These are phyloP conservation scores for Eremobia ochroleuca DNA, from an alignment of 2,888 invertebrate genomes.

Conservation along the genomic window DNA sequence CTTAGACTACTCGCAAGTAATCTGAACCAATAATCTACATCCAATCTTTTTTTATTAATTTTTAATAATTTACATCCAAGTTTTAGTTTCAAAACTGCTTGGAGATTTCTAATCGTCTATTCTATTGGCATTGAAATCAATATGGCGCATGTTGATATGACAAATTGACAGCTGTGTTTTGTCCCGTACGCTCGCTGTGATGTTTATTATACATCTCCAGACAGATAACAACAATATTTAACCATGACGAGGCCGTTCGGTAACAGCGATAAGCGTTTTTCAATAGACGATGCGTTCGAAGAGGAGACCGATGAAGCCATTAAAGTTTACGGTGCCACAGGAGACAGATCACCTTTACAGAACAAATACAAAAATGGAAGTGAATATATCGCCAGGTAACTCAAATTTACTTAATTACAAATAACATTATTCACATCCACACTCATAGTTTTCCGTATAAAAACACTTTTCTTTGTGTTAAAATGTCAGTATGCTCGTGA, in stretches of 20 bases:
- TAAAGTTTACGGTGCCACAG: slow-evolving; percentile 95
- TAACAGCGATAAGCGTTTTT: slow-evolving; percentile 93
- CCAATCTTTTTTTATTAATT: not conserved
- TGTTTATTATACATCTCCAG: slow-evolving; percentile 84
- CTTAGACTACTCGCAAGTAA: not conserved
- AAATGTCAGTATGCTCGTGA: slow-evolving; percentile 78
- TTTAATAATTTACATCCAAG: not conserved
- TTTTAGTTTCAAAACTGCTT: slow-evolving; percentile 39
- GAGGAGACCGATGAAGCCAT: slow-evolving; percentile 96
- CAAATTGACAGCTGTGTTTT: slow-evolving; percentile 90
- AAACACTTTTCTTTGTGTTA: slow-evolving; percentile 71
- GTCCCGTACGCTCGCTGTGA: slow-evolving; percentile 81
- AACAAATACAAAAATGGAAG: slow-evolving; percentile 87
- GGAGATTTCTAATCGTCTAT: slow-evolving; percentile 47
- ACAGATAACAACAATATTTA: slow-evolving; percentile 73
- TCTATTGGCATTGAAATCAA: slow-evolving; percentile 73
- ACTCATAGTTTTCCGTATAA: slow-evolving; percentile 13
- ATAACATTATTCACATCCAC: slow-evolving; percentile 1
- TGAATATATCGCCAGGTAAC: slow-evolving; percentile 85
- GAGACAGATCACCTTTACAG: slow-evolving; percentile 93
- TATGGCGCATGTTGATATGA: slow-evolving; percentile 88
- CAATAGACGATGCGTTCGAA: slow-evolving; percentile 96
- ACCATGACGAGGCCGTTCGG: slow-evolving; percentile 90
- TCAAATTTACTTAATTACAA: slow-evolving; percentile 18
- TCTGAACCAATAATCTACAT: not conserved